Conservation (phyloP, 1,140 invertebrate genomes). For the Drosophila insularis region DNA sequence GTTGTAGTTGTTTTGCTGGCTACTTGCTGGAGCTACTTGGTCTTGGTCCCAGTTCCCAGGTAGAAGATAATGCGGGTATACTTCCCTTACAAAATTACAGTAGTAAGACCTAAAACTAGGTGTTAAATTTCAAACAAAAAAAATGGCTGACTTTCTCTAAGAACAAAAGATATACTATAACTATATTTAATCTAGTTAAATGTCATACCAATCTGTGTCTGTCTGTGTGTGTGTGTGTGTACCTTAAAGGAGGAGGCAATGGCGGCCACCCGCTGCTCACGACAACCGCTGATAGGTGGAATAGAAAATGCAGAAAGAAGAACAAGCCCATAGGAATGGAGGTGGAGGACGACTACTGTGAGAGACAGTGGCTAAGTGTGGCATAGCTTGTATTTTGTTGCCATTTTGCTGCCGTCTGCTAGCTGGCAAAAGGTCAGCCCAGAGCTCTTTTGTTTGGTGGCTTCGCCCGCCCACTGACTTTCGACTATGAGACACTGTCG, state of each 20-base stretch:
- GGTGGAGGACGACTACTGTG: background rate
- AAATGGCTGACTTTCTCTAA: too few relatives aligned
- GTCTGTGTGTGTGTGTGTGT: too few relatives aligned
- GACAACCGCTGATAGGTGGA: conserved; percentile 1
- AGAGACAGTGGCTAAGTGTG: conserved; percentile 34
- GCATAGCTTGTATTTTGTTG: background rate
- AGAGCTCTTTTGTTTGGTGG: conserved; percentile 15
- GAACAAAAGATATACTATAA: too few relatives aligned
- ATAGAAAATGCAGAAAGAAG: background rate
- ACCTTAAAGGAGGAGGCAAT: background rate
- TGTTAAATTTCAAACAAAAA: too few relatives aligned
- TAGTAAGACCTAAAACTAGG: too few relatives aligned
- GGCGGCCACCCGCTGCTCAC: conserved; percentile 3
- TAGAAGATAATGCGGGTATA: conserved; percentile 3
- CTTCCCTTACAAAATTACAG: background rate
- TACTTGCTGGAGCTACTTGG: conserved; percentile 25
- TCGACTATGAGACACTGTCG: background rate
- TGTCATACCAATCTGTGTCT: too few relatives aligned
- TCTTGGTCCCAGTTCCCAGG: background rate
- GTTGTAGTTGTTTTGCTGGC: background rate
- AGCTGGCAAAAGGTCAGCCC: conserved; percentile 68
- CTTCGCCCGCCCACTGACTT: conserved; percentile 40
- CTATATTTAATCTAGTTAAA: too few relatives aligned
- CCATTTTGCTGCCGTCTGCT: conserved; percentile 24
- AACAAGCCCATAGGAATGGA: background rate